Evolutionary conservation across 2,113 vertebrate genomes (phyloP), one percentile per base, ranked within the genome.

Genomic region (Aspiorhynchus laticeps): DNA sequence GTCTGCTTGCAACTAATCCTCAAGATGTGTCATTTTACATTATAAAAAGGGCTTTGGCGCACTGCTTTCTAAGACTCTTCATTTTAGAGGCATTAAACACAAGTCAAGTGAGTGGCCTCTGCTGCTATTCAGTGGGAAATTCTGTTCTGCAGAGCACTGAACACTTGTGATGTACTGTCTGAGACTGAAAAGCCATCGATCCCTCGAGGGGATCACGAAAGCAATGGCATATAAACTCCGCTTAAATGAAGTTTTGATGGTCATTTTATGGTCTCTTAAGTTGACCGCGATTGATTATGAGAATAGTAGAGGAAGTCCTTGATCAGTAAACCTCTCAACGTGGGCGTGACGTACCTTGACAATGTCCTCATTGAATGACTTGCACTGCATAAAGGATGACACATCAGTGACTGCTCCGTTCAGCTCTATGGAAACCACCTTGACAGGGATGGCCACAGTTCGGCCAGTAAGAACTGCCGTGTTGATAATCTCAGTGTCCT

Each of bases 401-500:
- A 99, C 93, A 0, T 99, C 98, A 0, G 97, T 95, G 24, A 98
- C 93, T 0, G 87, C 88, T 0, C 98, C 98, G 0, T 95, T 97
- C 91, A 97, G 95, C 93, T 99, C 98, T 1, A 99, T 97, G 91
- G 98, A 98, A 0, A 99, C 96, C 93, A 99, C 98, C 91, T 99
- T 99, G 87, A 99, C 96, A 0, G 98, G 98, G 51, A 99, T 98
- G 93, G 98, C 97, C 84, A 99, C 98, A 0, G 98, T 99, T 86
- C 97, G 93, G 36, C 98, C 98, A 0, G 98, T 99, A 91, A 99
- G 94, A 90, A 99, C 96, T 88, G 98, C 98, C 0, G 98, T 99
- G 92, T 99, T 99, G 95, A 99, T 99, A 88, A 99, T 99, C 91
- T 99, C 98, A 0, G 97, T 99, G 92, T 99, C 98, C 98, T 99